Evolutionary conservation across 2,113 vertebrate genomes (phyloP).

Genomic region (Nipponia nippon): DNA sequence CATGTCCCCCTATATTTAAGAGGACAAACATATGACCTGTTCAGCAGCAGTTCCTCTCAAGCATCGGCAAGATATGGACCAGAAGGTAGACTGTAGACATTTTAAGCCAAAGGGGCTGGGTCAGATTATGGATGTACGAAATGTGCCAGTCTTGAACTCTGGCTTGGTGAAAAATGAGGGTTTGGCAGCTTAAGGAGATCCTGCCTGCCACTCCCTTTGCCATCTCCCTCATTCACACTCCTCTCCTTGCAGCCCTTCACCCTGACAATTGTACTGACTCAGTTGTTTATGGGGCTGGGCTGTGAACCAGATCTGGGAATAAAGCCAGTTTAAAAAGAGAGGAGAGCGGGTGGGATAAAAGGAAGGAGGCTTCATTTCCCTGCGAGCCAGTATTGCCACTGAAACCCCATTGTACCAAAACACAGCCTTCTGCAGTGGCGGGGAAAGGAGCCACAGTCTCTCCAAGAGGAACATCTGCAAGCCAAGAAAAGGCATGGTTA

Average conservation of each 20-base stretch:
- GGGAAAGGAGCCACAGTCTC: not conserved
- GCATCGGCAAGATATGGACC: not conserved
- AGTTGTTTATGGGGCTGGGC: not conserved
- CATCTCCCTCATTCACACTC: not conserved
- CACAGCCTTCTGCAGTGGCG: not conserved
- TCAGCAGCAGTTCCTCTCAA: not conserved
- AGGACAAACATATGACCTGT: not conserved
- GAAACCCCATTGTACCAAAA: not conserved
- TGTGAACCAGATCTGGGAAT: not conserved
- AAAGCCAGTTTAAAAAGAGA: not conserved
- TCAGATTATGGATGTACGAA: not conserved
- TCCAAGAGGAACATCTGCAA: not conserved
- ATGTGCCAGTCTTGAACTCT: not conserved
- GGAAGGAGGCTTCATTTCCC: not conserved
- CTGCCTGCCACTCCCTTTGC: not conserved
- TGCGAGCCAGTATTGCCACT: not conserved
- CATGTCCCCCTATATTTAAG: rapidly evolving
- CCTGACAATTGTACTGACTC: not conserved
- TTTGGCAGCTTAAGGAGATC: not conserved
- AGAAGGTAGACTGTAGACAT: not conserved
- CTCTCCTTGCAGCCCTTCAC: not conserved
- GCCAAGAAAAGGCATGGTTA: not conserved
- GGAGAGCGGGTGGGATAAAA: not conserved
- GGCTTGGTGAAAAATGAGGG: not conserved
- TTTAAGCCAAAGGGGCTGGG: not conserved